These are phyloP conservation scores for Hypanus sabinus DNA, from an alignment of 2,113 vertebrate species.

Conservation along the genomic window DNA sequence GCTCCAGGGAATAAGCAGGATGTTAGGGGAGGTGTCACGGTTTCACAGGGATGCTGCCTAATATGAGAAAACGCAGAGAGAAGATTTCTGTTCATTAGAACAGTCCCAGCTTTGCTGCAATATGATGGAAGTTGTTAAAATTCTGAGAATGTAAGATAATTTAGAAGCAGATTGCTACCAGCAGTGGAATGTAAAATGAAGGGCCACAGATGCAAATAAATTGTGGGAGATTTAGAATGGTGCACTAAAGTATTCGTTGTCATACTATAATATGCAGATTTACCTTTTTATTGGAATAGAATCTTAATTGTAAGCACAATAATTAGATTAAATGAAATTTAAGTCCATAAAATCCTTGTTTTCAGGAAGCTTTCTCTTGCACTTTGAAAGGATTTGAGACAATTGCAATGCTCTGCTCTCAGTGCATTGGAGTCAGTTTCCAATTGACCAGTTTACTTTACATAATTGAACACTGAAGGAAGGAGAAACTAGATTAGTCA, in stretches of 20 bases:
- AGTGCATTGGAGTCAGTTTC: background rate
- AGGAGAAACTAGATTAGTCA: background rate
- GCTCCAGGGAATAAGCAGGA: background rate
- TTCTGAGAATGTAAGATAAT: background rate
- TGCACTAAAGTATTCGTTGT: background rate
- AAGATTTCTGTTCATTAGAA: background rate
- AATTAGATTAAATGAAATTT: background rate
- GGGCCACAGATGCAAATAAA: background rate
- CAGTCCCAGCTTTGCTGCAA: background rate
- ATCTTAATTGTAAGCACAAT: background rate
- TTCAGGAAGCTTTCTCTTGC: background rate
- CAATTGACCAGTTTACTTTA: background rate
- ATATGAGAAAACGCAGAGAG: background rate
- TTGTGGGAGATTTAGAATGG: background rate
- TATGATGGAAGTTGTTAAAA: background rate
- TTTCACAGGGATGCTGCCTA: background rate
- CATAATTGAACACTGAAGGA: background rate
- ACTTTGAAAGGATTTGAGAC: background rate
- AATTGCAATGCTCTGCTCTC: background rate
- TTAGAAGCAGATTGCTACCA: background rate
- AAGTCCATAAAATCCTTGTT: background rate
- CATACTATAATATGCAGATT: background rate
- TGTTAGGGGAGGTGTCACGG: background rate
- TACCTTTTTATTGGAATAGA: background rate
- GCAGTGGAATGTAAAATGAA: background rate